Conservation (phyloP, 2,113 vertebrate genomes). For the Heloderma charlesbogerti region DNA sequence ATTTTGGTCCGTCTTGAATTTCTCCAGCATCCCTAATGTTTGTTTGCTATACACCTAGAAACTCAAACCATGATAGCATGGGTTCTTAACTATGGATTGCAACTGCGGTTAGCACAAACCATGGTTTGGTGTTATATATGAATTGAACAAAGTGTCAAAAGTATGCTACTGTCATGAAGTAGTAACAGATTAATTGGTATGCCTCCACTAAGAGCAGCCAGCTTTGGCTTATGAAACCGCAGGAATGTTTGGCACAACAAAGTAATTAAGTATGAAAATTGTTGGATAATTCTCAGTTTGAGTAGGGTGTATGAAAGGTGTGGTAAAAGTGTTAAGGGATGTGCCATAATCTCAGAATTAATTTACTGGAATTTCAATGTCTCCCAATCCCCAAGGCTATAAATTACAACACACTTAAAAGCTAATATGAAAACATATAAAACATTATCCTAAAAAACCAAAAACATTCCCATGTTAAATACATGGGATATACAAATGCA, state of each 20-base stretch:
- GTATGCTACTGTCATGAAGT: no score
- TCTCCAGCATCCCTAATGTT: no score
- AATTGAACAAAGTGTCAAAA: no score
- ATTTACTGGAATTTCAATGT: background rate
- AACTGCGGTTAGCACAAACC: no score
- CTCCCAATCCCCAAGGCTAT: background rate
- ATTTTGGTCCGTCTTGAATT: no score
- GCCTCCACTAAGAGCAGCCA: no score
- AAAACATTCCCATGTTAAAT: background rate
- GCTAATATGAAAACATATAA: background rate
- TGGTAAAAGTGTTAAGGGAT: background rate
- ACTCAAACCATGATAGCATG: no score
- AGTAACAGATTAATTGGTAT: no score
- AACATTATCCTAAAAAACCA: background rate
- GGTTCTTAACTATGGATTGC: no score
- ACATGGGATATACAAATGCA: no score
- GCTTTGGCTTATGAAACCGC: background rate
- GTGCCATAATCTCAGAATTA: background rate
- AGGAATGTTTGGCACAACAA: background rate
- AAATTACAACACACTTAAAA: background rate
- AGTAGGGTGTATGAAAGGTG: background rate
- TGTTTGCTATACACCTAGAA: background rate
- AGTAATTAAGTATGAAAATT: background rate
- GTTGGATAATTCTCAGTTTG: background rate
- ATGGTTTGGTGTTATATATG: no score